Evolutionary conservation across 1,140 invertebrate genomes (phyloP), one percentile per base, ranked within the genome.

Genomic region (Macrostomum lignano): DNA sequence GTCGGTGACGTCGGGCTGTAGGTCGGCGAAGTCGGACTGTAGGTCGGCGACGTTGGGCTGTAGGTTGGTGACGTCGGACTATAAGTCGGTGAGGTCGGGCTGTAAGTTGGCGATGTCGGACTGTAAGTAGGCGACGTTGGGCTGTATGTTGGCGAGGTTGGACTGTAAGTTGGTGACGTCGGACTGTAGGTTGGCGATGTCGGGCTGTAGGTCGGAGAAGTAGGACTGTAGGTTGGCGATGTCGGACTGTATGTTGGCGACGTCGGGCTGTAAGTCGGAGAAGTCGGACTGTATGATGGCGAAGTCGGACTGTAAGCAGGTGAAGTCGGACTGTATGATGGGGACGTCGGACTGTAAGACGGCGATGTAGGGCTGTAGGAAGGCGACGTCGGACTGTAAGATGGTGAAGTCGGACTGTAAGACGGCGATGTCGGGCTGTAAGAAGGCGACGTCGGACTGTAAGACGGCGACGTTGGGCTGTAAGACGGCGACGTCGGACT

Each of bases 301-400:
- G 14, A 0, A 7, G 61, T 51, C 5, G 46, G 49, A 11, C 45
- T 49, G 35, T 53, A 53, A 1, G 42, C 38, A n/a, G 50, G 51
- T 24, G 40, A 46, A 17, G 45, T 43, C 17, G 51, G 49, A 65
- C 70, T 72, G 51, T 77, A 77, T 29, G 68, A 68, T 2, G 73
- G 73, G 21, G 70, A 72, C 1, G 72, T 68, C 6, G 73, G 72
- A 3, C 70, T 72, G 43, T 77, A 78, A 10, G 65, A 67, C 2
- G 73, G 74, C 15, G 70, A 72, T 1, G 71, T 68, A 0, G 78
- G 75, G 1, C 74, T 77, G 56, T 82, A 82, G 42, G 71, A 75
- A 0, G 74, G 73, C 32, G 68, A 72, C 0, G 71, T 68, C 0
- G 72, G 26, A 42, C 49, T 33, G 39, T 48, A 67, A 67, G 65